Base-by-base conservation (phyloP, 2,113 vertebrate species). In the Alethe castanea region DNA sequence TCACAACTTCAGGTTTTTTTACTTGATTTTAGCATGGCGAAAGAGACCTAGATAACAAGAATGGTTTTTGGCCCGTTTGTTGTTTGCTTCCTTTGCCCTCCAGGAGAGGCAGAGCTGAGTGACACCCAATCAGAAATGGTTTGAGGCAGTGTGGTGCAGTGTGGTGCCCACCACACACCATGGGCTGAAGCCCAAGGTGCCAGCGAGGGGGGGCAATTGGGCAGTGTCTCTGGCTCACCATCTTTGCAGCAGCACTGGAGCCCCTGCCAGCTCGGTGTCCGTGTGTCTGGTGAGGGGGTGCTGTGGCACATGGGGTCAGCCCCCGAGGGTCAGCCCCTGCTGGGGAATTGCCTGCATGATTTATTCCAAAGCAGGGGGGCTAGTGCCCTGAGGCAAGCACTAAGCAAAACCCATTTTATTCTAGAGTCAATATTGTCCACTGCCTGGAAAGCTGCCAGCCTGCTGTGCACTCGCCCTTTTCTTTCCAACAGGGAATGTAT, bases 401-500 rank as follows among this genome's bases (percentile, higher is more conserved):
- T 71, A 87, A 74, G 81, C 70, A 91, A 88, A 72, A 45, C 59
- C 38, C 69, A 22, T 66, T 91, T 92, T 85, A 76, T 84, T 95
- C 92, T 71, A 69, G 89, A 91, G 91, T 95, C 95, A 92, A 59
- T 95, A 91, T 94, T 96, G 94, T 85, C 84, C 77, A 17, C 67
- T 61, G 72, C 84, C 84, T 97, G 92, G 88, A 86, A 82, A 35
- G 45, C 48, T 2, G 83, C 96, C 95, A 92, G 78, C 88, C 59
- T 74, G 17, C n/a, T 94, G 83, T 79, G 56, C 2, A 8, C 69
- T 66, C 4, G 1, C 90, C 81, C 88, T 94, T 96, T 95, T 89
- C 86, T 90, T 95, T 94, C 95, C 93, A 82, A n/a, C 59, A 65
- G 81, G 91, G 92, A 88, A 94, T 83, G 74, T 94, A 78, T 97